A percentile compares a stretch with the other conserved stretches of the same genome.
These are phyloP conservation scores for Amphimedon queenslandica DNA, from an alignment of 37 sponge, comb jelly and placozoan species.

Conservation along the genomic window DNA sequence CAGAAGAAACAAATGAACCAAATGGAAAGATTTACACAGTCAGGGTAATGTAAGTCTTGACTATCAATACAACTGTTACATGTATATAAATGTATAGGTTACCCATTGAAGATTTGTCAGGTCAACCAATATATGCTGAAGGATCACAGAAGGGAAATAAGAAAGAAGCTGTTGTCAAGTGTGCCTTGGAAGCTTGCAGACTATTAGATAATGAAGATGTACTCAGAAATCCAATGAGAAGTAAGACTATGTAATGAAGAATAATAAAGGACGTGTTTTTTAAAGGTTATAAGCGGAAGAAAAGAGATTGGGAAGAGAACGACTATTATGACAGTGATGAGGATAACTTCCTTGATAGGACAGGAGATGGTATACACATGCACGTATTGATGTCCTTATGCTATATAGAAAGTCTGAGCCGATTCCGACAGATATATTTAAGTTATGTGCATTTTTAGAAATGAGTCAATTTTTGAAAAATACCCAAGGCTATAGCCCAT, in stretches of 20 bases:
- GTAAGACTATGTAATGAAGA: too few relatives aligned
- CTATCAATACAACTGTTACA: not conserved
- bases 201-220: slow-evolving; percentile 80
- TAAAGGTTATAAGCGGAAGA: slow-evolving; percentile 45
- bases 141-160: slow-evolving; percentile 67
- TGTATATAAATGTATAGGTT: slow-evolving; percentile 39
- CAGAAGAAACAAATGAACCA: slow-evolving; percentile 54
- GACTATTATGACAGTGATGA: slow-evolving; percentile 98
- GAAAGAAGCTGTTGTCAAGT: slow-evolving; percentile 83
- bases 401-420: too few relatives aligned
- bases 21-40: slow-evolving; percentile 28
- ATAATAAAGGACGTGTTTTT: too few relatives aligned
- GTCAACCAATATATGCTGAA: slow-evolving; percentile 75
- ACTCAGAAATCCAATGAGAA: slow-evolving; percentile 45
- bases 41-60: slow-evolving; percentile 53
- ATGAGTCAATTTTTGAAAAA: too few relatives aligned
- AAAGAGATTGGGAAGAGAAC: slow-evolving; percentile 77
- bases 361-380: slow-evolving; percentile 63
- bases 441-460: not conserved
- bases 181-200: slow-evolving; percentile 89
- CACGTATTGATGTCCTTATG: too few relatives aligned
- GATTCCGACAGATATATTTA: too few relatives aligned
- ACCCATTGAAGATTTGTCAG: slow-evolving; percentile 74
- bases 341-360: slow-evolving; percentile 93
- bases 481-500: too few relatives aligned